Evolutionary conservation across 2,113 vertebrate genomes (phyloP), one percentile per base, ranked within the genome.

Genomic region (Delphinapterus leucas): DNA sequence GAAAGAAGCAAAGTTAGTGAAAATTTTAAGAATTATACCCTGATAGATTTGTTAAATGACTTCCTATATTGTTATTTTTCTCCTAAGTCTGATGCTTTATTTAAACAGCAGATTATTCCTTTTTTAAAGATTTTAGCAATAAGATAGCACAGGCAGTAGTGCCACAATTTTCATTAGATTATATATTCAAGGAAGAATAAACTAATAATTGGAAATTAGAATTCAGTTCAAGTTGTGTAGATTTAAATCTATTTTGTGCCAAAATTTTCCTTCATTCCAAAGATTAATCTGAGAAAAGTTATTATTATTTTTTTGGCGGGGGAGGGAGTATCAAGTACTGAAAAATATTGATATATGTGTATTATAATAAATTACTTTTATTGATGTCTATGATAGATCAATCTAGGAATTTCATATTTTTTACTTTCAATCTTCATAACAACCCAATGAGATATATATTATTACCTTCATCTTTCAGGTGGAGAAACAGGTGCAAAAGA

Each of bases 1-100:
- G 95, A 86, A 76, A 93, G 61, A 77, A 90, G 80, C 84, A 97
- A 97, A 96, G 87, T 80, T 98, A 88, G 89, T 55, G 96, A 98
- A 98, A 98, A 97, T 96, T 82, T 36, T 97, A 90, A 74, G 86
- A 49, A 81, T 95, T 65, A 73, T 36, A 60, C 26, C 83, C 63
- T 86, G 25, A 79, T 88, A 93, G 28, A 63, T 85, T 95, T 96
- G 95, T 82, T 1, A 97, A 96, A 84, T 61, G 74, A 89, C 84
- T 84, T 76, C 11, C 38, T 90, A 28, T 87, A 94, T 88, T 76
- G 38, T 90, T 55, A 58, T 71, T 33, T 93, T 95, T 53, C 63
- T 93, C 25, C 25, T 31, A 74, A 92, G 20, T 68, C 25, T 88
- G 10, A 5, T 20, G 65, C 33, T 79, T 82, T 74, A 26, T 5